Percentiles rank a stretch among this genome's conserved stretches.
phyloP scores from a whole-genome alignment of 2,797 vertebrate genomes.

The Platyrinchus mystaceus region DNA sequence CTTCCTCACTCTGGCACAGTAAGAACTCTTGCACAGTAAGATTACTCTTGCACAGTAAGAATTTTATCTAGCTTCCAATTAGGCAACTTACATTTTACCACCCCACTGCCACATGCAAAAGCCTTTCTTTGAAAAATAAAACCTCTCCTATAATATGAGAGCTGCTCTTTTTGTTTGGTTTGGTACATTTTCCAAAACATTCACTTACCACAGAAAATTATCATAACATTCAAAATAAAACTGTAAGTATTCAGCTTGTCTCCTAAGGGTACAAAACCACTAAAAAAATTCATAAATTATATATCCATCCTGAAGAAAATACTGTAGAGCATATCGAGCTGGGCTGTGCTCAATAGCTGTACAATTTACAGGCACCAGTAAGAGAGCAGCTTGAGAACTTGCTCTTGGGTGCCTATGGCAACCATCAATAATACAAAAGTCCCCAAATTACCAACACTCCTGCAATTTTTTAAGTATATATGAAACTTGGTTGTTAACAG shows the following conservation, averaged over 20 bases:
- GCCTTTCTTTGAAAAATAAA: not conserved
- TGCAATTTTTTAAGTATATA: not conserved
- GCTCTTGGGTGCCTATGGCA: not conserved
- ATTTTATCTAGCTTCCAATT: not conserved
- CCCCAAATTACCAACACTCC: not conserved
- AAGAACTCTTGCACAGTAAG: not conserved
- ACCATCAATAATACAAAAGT: not conserved
- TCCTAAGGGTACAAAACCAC: conserved; percentile 6
- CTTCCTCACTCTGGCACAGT: not conserved
- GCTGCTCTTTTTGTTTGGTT: not conserved
- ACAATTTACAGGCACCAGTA: not conserved
- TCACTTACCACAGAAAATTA: not conserved
- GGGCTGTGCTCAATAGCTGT: not conserved
- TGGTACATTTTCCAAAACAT: not conserved
- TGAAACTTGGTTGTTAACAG: not conserved
- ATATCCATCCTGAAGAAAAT: conserved; percentile 5
- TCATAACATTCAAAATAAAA: not conserved
- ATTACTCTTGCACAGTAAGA: not conserved
- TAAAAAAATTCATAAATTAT: not conserved
- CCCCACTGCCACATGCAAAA: not conserved
- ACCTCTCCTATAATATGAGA: not conserved
- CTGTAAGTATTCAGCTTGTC: not conserved
- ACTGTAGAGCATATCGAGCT: not conserved
- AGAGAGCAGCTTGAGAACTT: not conserved
- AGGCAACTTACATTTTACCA: not conserved